A percentile compares a stretch with the other conserved stretches of the same genome.
phyloP scores from a whole-genome alignment of 2,888 invertebrate genomes.

The Idaea dimidiata region DNA sequence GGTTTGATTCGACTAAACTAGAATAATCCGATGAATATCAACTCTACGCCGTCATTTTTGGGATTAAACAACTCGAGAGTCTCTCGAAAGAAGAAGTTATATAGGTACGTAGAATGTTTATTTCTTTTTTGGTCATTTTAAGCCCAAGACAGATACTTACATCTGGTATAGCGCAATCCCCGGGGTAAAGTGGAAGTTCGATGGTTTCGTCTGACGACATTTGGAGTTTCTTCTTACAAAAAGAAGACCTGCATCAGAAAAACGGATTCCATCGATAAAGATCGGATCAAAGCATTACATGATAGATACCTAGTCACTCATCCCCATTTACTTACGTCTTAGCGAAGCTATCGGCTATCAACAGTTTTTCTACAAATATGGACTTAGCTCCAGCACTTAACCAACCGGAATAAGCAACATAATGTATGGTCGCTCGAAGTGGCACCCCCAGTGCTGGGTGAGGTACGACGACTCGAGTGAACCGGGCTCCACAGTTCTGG shows the following conservation, averaged over 20 bases:
- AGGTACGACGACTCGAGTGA: slow-evolving; percentile 92
- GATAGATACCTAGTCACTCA: not conserved
- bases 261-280: slow-evolving; percentile 8
- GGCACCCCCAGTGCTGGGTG: slow-evolving; percentile 92
- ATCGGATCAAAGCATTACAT: not conserved
- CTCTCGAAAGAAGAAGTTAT: too few relatives aligned
- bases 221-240: slow-evolving; percentile 88
- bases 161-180: slow-evolving; percentile 86
- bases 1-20: too few relatives aligned
- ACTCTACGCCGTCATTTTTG: too few relatives aligned
- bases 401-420: slow-evolving; percentile 95
- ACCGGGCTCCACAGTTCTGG: slow-evolving; percentile 85
- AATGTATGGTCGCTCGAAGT: slow-evolving; percentile 86
- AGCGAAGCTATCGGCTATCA: slow-evolving; percentile 91
- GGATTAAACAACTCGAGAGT: too few relatives aligned
- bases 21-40: too few relatives aligned
- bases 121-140: too few relatives aligned
- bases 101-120: too few relatives aligned
- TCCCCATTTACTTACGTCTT: slow-evolving; percentile 79
- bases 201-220: slow-evolving; percentile 87
- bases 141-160: slow-evolving; percentile 39
- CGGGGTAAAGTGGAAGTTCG: slow-evolving; percentile 87
- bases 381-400: slow-evolving; percentile 90
- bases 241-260: slow-evolving; percentile 82
- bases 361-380: slow-evolving; percentile 91